Conservation (phyloP, 2,888 invertebrate genomes). For the Philaethria dido region DNA sequence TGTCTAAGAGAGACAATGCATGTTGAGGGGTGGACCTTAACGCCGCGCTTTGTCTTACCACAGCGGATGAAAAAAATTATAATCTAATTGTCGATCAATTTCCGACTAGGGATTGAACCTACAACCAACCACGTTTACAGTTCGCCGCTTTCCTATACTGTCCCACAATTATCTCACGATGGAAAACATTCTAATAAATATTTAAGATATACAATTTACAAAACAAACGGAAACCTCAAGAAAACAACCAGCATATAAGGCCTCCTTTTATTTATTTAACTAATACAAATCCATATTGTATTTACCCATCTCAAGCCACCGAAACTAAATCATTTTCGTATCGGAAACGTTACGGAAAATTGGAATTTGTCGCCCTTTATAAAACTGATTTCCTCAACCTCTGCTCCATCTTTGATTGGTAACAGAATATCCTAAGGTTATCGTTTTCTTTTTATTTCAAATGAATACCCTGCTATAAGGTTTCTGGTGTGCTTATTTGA, state of each 20-base stretch:
- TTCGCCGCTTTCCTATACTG: too few relatives aligned
- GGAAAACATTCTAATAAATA: not conserved
- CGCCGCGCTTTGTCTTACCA: too few relatives aligned
- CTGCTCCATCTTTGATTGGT: constrained; percentile 62
- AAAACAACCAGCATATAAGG: not conserved
- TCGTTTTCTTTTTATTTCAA: constrained; percentile 48
- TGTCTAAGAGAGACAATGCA: too few relatives aligned
- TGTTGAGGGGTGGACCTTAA: too few relatives aligned
- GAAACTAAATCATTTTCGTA: constrained; percentile 41
- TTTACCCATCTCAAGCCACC: constrained; percentile 33
- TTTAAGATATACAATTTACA: not conserved
- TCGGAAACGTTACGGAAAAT: constrained; percentile 45
- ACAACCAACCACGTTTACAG: too few relatives aligned
- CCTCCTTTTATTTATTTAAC: constrained; percentile 21
- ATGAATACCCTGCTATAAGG: constrained; percentile 31
- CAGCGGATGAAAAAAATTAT: too few relatives aligned
- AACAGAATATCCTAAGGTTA: constrained; percentile 48
- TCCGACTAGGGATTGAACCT: too few relatives aligned
- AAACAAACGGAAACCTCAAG: not conserved
- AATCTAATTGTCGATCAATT: too few relatives aligned
- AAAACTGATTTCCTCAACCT: constrained; percentile 70
- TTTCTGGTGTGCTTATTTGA: constrained; percentile 25
- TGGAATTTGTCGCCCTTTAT: constrained; percentile 72
- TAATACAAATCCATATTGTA: constrained; percentile 25
- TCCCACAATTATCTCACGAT: too few relatives aligned